Evolutionary conservation across 2,113 vertebrate species (phyloP).

Genomic region (Orientallactaga bullata): DNA sequence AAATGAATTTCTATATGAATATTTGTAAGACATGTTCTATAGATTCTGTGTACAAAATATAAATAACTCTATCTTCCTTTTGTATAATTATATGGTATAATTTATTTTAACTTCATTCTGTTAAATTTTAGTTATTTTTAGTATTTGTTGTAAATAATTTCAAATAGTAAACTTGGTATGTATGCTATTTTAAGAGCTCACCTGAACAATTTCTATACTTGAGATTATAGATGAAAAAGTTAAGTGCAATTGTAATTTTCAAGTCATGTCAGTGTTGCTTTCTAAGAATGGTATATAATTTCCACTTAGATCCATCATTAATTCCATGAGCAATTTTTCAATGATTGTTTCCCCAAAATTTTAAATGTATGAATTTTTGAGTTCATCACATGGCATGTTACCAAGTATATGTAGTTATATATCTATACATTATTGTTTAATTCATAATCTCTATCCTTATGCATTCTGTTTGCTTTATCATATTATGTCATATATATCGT

Average conservation of each 20-base stretch:
- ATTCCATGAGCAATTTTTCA: slow-evolving; percentile 11
- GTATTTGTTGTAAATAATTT: background rate
- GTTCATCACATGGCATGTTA: background rate
- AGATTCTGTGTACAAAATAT: background rate
- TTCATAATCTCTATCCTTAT: background rate
- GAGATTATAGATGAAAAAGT: background rate
- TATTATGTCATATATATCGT: no score
- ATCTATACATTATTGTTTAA: background rate
- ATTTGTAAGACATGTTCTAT: background rate
- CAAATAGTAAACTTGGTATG: background rate
- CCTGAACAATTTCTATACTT: background rate
- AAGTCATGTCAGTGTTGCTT: background rate
- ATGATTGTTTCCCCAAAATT: background rate
- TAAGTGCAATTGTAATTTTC: background rate
- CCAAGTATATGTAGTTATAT: background rate
- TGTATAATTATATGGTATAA: background rate
- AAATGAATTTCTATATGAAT: background rate
- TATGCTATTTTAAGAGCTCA: background rate
- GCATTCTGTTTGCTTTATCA: background rate
- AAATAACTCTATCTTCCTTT: background rate
- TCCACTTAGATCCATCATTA: background rate
- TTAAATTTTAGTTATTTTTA: background rate
- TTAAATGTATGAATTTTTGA: slow-evolving; percentile 52
- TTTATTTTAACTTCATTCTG: background rate
- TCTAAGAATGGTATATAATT: background rate